These are phyloP conservation scores for Battus philenor DNA, from an alignment of 1,140 invertebrate species.

Conservation along the genomic window DNA sequence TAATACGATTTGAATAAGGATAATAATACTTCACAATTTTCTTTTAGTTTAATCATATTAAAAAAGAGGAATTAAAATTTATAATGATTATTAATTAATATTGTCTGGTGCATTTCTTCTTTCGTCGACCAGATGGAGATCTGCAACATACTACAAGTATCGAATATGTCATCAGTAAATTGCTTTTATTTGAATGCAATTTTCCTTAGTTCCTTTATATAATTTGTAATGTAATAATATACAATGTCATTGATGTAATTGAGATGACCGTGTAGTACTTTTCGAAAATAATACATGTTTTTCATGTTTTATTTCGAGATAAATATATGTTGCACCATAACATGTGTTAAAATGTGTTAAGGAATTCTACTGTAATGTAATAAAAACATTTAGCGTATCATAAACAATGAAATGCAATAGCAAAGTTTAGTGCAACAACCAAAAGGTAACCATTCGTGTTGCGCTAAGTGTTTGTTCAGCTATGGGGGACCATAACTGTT, in stretches of 20 bases:
- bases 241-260: conserved; percentile 11
- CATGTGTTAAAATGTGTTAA: not conserved
- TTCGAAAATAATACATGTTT: not conserved
- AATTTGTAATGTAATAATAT: not conserved
- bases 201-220: not conserved
- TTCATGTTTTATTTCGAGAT: not conserved
- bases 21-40: too few species aligned
- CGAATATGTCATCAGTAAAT: too few species aligned
- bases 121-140: conserved; percentile 43
- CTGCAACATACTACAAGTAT: conserved; percentile 61
- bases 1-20: too few species aligned
- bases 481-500: too few species aligned
- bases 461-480: conserved; percentile 1
- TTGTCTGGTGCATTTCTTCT: conserved; percentile 30
- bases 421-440: conserved; percentile 7
- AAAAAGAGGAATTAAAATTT: too few species aligned
- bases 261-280: not conserved
- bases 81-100: too few species aligned
- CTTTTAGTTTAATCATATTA: too few species aligned
- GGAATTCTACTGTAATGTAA: not conserved
- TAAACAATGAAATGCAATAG: conserved; percentile 5
- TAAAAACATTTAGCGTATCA: too few species aligned
- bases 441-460: conserved; percentile 1
- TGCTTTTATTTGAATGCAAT: not conserved
- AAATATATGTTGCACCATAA: not conserved